Percentiles rank a stretch among this genome's conserved stretches.
These are phyloP conservation scores for Ambastaia sidthimunki DNA, from an alignment of 2,797 vertebrate species.

Conservation along the genomic window DNA sequence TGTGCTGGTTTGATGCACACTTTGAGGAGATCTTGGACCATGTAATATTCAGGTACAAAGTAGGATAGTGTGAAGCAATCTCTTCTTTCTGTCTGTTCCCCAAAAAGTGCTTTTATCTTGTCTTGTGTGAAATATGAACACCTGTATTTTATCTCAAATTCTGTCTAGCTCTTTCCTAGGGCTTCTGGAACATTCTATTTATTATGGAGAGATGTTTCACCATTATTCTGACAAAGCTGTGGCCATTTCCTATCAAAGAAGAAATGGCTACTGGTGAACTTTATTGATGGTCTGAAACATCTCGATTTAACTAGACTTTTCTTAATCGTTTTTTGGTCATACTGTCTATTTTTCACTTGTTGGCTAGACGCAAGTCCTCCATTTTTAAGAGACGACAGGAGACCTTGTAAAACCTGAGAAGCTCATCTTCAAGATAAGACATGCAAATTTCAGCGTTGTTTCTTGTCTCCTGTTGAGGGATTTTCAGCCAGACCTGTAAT, in stretches of 20 bases:
- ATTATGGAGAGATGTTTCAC: slow-evolving; percentile 15
- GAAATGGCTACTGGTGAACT: slow-evolving; percentile 24
- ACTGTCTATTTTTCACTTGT: slow-evolving; percentile 6
- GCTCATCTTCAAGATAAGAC: slow-evolving; percentile 64
- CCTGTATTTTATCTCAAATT: slow-evolving; percentile 27
- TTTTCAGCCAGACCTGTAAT: slow-evolving; percentile 74
- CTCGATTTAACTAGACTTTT: slow-evolving; percentile 5
- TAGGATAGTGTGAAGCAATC: slow-evolving; percentile 10
- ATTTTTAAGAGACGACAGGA: not conserved
- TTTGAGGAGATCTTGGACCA: slow-evolving; percentile 12
- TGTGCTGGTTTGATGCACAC: slow-evolving; percentile 21
- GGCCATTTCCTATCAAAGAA: slow-evolving; percentile 24
- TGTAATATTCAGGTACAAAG: slow-evolving; percentile 26
- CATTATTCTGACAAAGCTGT: slow-evolving; percentile 4
- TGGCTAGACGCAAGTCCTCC: not conserved
- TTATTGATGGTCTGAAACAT: slow-evolving; percentile 32
- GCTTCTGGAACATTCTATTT: slow-evolving; percentile 1
- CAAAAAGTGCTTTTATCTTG: slow-evolving; percentile 27
- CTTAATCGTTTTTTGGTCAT: slow-evolving; percentile 3
- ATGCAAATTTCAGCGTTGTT: slow-evolving; percentile 70
- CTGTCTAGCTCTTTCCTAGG: not conserved
- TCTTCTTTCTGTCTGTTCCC: not conserved
- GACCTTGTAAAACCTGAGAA: not conserved
- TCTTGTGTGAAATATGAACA: slow-evolving; percentile 39
- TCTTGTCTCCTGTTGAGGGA: slow-evolving; percentile 70